Conservation (phyloP, 2,888 invertebrate species). For the Congeria kusceri region DNA sequence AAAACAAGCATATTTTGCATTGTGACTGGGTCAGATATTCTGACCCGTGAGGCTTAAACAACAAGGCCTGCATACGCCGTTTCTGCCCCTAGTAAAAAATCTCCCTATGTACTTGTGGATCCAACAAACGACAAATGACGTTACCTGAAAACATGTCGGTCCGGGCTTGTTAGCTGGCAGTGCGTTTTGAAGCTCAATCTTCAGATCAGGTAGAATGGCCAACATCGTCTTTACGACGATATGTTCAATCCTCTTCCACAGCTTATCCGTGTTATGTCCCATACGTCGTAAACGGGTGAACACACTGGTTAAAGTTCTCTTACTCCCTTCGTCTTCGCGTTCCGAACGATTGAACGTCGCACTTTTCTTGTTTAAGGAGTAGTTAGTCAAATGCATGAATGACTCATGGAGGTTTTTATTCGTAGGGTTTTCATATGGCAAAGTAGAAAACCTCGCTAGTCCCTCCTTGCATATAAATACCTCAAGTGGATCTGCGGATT, state of each 20-base stretch:
- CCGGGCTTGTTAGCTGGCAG: slow-evolving; percentile 84
- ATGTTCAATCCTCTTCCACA: slow-evolving; percentile 86
- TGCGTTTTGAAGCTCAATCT: slow-evolving; percentile 82
- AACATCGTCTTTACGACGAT: slow-evolving; percentile 86
- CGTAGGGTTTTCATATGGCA: slow-evolving; percentile 85
- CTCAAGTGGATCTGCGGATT: slow-evolving; percentile 85
- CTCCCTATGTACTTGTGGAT: too few relatives aligned
- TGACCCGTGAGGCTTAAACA: too few relatives aligned
- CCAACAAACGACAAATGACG: too few relatives aligned
- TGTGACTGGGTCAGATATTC: too few relatives aligned
- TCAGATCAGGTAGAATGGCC: slow-evolving; percentile 86
- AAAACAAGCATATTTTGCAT: too few relatives aligned
- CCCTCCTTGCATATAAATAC: slow-evolving; percentile 84
- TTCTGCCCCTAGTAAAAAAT: too few relatives aligned
- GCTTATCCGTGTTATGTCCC: slow-evolving; percentile 83
- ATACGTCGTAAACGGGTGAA: slow-evolving; percentile 80
- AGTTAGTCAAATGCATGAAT: slow-evolving; percentile 87
- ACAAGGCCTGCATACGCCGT: too few relatives aligned
- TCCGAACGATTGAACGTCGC: slow-evolving; percentile 85
- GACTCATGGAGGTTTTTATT: slow-evolving; percentile 85
- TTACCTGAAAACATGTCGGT: slow-evolving; percentile 86
- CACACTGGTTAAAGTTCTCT: slow-evolving; percentile 86
- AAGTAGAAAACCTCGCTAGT: slow-evolving; percentile 86
- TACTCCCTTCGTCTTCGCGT: slow-evolving; percentile 85
- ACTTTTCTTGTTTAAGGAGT: slow-evolving; percentile 86